phyloP scores from a whole-genome alignment of 2,888 invertebrate species.

The Notocelia uddmanniana region DNA sequence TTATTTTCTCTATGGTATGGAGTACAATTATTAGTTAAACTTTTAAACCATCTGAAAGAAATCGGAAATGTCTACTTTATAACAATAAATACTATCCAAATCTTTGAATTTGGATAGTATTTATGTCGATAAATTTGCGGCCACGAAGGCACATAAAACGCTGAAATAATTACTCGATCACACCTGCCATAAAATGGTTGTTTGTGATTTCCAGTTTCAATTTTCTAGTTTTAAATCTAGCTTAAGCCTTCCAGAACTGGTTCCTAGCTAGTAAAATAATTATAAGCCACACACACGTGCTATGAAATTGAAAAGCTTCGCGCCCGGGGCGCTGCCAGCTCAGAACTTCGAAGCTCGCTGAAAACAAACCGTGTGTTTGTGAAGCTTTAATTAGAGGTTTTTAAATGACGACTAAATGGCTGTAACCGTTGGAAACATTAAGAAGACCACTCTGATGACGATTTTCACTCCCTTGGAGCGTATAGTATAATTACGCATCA shows the following conservation, averaged over 20 bases:
- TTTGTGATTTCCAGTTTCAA: not conserved
- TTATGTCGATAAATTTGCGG: too few species aligned
- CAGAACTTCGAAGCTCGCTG: slow-evolving; percentile 17
- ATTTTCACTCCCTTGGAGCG: too few species aligned
- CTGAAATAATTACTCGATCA: not conserved
- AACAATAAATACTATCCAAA: too few species aligned
- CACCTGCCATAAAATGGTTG: not conserved
- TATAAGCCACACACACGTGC: slow-evolving; percentile 22
- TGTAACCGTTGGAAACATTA: too few species aligned
- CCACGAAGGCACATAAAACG: not conserved
- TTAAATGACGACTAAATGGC: not conserved
- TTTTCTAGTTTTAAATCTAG: slow-evolving; percentile 2
- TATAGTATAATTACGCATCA: too few species aligned
- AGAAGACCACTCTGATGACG: too few species aligned
- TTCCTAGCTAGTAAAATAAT: slow-evolving; percentile 33
- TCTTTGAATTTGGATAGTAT: too few species aligned
- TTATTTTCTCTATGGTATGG: too few species aligned
- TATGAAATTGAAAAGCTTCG: slow-evolving; percentile 39
- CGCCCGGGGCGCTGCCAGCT: slow-evolving; percentile 7
- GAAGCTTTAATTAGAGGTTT: not conserved
- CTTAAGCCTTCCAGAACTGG: slow-evolving; percentile 10
- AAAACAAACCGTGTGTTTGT: not conserved
- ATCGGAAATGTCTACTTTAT: too few species aligned
- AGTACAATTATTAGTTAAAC: too few species aligned
- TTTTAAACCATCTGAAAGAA: too few species aligned